Evolutionary conservation across 1,140 invertebrate genomes (phyloP).

Genomic region (Aethina tumida): DNA sequence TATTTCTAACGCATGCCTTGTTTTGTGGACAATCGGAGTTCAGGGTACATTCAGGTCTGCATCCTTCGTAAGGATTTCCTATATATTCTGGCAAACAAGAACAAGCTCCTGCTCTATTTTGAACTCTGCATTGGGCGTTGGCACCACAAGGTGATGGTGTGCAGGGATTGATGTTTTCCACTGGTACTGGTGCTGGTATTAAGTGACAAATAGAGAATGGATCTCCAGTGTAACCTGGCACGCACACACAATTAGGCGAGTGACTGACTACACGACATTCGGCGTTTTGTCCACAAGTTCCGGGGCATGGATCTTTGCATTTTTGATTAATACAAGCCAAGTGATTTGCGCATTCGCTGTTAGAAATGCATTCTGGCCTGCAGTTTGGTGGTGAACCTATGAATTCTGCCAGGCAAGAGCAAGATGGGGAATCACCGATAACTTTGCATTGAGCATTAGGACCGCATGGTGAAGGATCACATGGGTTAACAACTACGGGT

Average conservation of each 20-base stretch:
- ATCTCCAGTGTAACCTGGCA: slow-evolving; percentile 74
- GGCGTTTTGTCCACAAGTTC: slow-evolving; percentile 69
- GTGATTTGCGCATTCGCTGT: slow-evolving; percentile 49
- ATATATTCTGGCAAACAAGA: no score
- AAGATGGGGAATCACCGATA: slow-evolving; percentile 69
- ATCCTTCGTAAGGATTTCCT: no score
- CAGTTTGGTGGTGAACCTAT: slow-evolving; percentile 53
- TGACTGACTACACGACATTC: slow-evolving; percentile 59
- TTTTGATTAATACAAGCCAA: slow-evolving; percentile 56
- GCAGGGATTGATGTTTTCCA: neutral
- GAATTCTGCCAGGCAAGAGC: slow-evolving; percentile 62
- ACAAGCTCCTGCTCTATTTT: no score
- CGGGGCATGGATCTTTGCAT: slow-evolving; percentile 65
- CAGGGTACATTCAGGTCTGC: no score
- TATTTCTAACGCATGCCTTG: no score
- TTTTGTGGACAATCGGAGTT: no score
- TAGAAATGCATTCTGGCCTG: slow-evolving; percentile 55
- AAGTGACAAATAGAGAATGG: slow-evolving; percentile 49
- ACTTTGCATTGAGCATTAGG: slow-evolving; percentile 68
- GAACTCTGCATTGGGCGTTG: no score
- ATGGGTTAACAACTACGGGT: slow-evolving; percentile 50
- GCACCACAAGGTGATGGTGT: neutral
- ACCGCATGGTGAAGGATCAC: slow-evolving; percentile 73
- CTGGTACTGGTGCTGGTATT: no score
- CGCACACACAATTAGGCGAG: slow-evolving; percentile 62